Conservation (phyloP, 1,140 invertebrate genomes). For the Solen grandis region DNA sequence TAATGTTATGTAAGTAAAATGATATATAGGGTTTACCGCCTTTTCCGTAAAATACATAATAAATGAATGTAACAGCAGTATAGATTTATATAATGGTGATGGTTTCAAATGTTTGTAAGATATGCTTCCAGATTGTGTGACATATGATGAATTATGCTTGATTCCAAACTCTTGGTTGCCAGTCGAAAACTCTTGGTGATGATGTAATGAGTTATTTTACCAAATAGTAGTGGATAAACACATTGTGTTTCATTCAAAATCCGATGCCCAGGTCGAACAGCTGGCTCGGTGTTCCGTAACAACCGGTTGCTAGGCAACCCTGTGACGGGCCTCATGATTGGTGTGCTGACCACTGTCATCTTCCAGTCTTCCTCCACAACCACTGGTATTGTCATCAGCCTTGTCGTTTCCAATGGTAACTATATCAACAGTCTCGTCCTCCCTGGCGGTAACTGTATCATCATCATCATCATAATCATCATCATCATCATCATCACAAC, state of each 20-base stretch:
- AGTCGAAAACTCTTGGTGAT: background rate
- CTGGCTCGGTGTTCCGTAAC: constrained; percentile 67
- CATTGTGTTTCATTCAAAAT: background rate
- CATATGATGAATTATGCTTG: background rate
- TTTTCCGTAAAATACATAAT: no score
- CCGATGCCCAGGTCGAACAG: constrained; percentile 57
- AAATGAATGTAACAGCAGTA: no score
- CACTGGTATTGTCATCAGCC: constrained; percentile 85
- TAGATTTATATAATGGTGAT: no score
- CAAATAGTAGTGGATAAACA: background rate
- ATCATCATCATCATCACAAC: no score
- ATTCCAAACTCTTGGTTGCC: background rate
- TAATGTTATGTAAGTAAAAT: no score
- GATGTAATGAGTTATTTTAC: background rate
- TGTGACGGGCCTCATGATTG: constrained; percentile 86
- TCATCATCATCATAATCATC: no score
- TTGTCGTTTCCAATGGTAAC: constrained; percentile 79
- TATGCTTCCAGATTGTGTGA: no score
- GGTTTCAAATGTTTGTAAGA: no score
- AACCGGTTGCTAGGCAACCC: constrained; percentile 85
- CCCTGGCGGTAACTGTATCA: no score
- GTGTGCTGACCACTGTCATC: constrained; percentile 85
- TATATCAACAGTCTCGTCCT: no score
- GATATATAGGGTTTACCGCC: no score
- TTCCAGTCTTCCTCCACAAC: constrained; percentile 85